Evolutionary conservation across 2,113 vertebrate genomes (phyloP).

Genomic region (Lathamus discolor): DNA sequence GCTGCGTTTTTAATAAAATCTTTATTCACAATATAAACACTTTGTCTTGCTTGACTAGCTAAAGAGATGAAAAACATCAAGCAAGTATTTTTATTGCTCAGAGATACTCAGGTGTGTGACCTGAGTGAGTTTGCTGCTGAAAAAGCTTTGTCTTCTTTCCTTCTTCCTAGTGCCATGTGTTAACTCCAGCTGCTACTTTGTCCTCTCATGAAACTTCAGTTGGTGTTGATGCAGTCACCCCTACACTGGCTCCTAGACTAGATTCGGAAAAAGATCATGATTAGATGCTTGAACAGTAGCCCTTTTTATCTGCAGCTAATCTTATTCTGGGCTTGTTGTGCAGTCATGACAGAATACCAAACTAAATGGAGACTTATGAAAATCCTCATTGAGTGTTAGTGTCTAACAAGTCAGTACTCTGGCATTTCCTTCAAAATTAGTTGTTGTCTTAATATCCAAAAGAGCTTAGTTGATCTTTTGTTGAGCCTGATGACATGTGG

Average conservation of each 20-base stretch:
- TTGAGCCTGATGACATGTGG: not conserved
- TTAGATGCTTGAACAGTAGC: conserved; percentile 21
- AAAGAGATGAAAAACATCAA: not conserved
- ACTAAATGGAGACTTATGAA: conserved; percentile 8
- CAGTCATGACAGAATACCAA: conserved; percentile 11
- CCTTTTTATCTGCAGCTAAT: not conserved
- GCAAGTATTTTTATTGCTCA: not conserved
- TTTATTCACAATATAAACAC: not conserved
- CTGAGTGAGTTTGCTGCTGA: not conserved
- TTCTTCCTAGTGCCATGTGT: not conserved
- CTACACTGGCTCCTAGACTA: not conserved
- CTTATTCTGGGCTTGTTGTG: conserved; percentile 17
- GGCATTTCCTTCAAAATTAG: conserved; percentile 51
- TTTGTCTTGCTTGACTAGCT: not conserved
- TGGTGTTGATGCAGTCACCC: not conserved
- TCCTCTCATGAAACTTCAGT: not conserved
- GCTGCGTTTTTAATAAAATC: not conserved
- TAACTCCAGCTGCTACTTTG: not conserved
- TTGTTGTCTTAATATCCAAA: conserved; percentile 8
- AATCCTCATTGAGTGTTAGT: not conserved
- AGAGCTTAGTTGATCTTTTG: conserved; percentile 16
- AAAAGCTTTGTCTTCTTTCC: not conserved
- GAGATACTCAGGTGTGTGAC: not conserved
- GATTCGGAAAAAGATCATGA: not conserved
- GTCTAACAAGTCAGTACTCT: conserved; percentile 33